A percentile compares a stretch with the other conserved stretches of the same genome.
Conservation (phyloP, 1,140 invertebrate species). For the Conopomorpha cramerella region DNA sequence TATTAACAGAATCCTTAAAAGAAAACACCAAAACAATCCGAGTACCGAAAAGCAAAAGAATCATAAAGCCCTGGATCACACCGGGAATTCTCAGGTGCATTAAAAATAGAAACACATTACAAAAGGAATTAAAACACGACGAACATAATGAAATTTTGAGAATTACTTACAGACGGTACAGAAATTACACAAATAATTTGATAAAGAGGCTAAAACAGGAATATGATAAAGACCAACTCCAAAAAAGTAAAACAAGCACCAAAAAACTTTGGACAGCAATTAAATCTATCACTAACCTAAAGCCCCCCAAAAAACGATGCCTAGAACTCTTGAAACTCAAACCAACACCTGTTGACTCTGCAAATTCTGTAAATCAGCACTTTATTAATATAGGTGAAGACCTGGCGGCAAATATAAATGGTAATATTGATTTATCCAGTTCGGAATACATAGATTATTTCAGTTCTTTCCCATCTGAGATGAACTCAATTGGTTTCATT, state of each 20-base stretch:
- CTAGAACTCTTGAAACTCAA: no score
- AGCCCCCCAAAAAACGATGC: no score
- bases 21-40: background rate
- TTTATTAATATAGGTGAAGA: background rate
- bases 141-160: background rate
- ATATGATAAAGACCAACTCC: background rate
- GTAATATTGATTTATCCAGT: no score
- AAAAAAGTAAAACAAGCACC: background rate
- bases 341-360: background rate
- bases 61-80: background rate
- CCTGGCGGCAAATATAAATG: background rate
- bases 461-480: no score
- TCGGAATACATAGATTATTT: no score
- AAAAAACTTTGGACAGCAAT: background rate
- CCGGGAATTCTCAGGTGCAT: background rate
- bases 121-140: background rate
- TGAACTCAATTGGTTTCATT: no score
- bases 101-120: background rate
- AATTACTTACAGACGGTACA: background rate
- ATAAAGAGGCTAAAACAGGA: background rate
- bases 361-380: background rate
- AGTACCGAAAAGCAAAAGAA: background rate
- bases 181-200: background rate
- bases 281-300: background rate
- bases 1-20: no score